Base-by-base conservation (phyloP, 2,888 invertebrate species). In the Xanthia icteritia region DNA sequence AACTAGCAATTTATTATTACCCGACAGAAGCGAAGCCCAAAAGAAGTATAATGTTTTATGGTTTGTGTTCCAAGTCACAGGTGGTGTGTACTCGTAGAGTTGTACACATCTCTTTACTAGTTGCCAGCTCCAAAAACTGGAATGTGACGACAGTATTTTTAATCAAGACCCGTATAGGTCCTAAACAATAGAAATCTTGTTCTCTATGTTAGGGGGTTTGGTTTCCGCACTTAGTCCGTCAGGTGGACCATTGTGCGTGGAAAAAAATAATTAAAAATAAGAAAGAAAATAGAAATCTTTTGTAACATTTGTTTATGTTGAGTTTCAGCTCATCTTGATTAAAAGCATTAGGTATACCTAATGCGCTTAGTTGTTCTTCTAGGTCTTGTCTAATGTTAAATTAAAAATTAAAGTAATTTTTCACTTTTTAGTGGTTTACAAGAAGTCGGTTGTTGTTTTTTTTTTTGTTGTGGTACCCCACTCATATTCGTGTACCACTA, bases 1-100 rank as follows among this genome's bases (percentile, higher is more conserved):
- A 93, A 89, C 88, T 88, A 89, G 88, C 83, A 68, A 80, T 87
- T 79, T 79, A 82, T 79, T 79, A 51, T 80, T 82, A 76, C 11
- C 78, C 68, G 61, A 79, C 83, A 48, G 36, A 31, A 5, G 67
- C 39, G 51, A n/a, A 20, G 61, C 45, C 74, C 63, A 78, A 78
- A 68, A 77, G 73, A 61, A 82, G 63, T 45, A 66, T 81, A 77
- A 81, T 58, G 76, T 82, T 86, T 75, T 65, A 58, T 63, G 11
- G 66, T 17, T 56, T 67, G 58, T 81, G 81, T 81, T 42, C 42
- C 68, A 87, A 83, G 51, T 77, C 31, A 79, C n/a, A 76, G 23
- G 54, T 63, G 23, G 5, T 54, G 31, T 36, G 31, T 20, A 31
- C 9, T 64, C 27, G 31, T 17, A 23, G 31, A 75, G 17, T 58